phyloP scores from a whole-genome alignment of 1,140 invertebrate species.

The Dryas iulia region DNA sequence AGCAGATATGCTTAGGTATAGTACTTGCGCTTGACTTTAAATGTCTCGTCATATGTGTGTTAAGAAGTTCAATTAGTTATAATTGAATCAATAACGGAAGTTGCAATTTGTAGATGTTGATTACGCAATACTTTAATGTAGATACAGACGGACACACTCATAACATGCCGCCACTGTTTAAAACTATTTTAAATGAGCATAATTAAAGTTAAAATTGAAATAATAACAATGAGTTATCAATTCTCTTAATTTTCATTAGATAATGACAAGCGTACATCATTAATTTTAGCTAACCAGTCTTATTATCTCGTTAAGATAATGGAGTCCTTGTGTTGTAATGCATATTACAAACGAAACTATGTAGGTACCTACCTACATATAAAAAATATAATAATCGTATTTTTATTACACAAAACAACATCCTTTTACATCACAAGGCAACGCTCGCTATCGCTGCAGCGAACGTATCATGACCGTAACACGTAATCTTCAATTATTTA shows the following conservation, averaged over 20 bases:
- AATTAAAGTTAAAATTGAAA: not conserved
- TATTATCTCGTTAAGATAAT: not conserved
- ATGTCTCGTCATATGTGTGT: constrained; percentile 7
- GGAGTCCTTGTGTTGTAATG: not conserved
- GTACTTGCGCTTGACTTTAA: not conserved
- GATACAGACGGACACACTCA: not conserved
- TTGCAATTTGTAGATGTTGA: constrained; percentile 30
- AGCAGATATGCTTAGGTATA: not conserved
- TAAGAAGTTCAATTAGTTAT: constrained; percentile 37
- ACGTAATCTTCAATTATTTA: constrained; percentile 29
- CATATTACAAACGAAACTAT: not conserved
- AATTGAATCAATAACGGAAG: constrained; percentile 45
- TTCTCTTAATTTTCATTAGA: not conserved
- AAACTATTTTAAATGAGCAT: not conserved
- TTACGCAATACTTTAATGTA: constrained; percentile 23
- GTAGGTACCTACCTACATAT: too few relatives aligned
- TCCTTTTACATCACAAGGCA: constrained; percentile 19
- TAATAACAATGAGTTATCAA: too few relatives aligned
- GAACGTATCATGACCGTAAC: constrained; percentile 20
- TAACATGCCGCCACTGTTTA: not conserved
- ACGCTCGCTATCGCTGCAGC: constrained; percentile 9
- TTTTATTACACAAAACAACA: constrained; percentile 16
- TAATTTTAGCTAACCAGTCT: not conserved
- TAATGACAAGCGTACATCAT: not conserved
- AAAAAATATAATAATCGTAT: constrained; percentile 11